Evolutionary conservation across 2,113 vertebrate species (phyloP).

Genomic region (Protomyctophum bolini): DNA sequence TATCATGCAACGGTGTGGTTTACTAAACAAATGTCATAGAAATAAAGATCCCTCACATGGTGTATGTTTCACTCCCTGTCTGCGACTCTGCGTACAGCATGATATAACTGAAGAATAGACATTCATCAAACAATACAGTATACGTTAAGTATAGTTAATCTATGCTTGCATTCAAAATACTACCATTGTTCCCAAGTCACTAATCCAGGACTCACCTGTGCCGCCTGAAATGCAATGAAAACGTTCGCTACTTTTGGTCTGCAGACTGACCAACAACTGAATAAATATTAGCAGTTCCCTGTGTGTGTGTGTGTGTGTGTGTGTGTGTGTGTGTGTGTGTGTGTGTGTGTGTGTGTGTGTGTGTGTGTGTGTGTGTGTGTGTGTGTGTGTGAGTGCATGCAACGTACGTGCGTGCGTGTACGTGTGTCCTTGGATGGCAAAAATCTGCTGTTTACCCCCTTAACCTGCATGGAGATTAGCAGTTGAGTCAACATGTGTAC

Average conservation of each 20-base stretch:
- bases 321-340: too few species aligned
- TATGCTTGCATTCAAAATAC: constrained; percentile 22
- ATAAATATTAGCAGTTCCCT: constrained; percentile 71
- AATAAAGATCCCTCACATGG: not conserved
- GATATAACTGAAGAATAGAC: constrained; percentile 42
- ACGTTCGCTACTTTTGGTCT: constrained; percentile 60
- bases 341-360: too few species aligned
- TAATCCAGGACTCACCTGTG: constrained; percentile 50
- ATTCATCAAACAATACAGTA: constrained; percentile 42
- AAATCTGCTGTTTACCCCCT: constrained; percentile 48
- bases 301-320: not conserved
- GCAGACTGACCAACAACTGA: constrained; percentile 60
- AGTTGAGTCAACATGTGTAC: constrained; percentile 59
- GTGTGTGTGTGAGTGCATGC: not conserved
- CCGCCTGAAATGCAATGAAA: constrained; percentile 57
- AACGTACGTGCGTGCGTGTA: too few species aligned
- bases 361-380: too few species aligned
- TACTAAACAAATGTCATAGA: constrained; percentile 1
- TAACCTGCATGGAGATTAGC: constrained; percentile 18
- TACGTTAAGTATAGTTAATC: constrained; percentile 30
- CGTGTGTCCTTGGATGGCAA: constrained; percentile 63
- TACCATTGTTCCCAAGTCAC: constrained; percentile 2
- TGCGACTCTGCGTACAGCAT: constrained; percentile 43
- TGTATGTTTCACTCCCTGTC: constrained; percentile 34
- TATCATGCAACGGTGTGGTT: not conserved